Evolutionary conservation across 23 tunicate species (phyloP), one percentile per base, ranked within the genome.

Genomic region (Ciona savignyi): DNA sequence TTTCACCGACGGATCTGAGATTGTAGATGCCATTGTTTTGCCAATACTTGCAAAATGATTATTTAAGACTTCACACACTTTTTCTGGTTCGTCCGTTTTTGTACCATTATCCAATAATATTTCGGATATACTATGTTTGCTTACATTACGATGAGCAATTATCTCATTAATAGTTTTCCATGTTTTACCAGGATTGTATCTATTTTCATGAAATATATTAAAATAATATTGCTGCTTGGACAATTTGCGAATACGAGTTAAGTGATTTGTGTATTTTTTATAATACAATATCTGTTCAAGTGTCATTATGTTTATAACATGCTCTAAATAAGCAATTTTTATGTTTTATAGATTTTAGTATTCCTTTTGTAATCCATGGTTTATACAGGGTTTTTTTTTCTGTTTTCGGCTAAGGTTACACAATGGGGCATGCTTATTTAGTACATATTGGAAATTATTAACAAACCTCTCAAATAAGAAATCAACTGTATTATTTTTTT

Each of bases 321-420:
- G n/a, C n/a, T 20, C 61, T 49, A 49, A 15, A 49, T 15, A 49
- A 20, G 15, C 20, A 15, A 20, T 49, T 49, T 49, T 49, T 49
- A 49, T 49, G 61, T 49, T 49, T 49, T 49, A 49, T 49, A 49
- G 61, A 49, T 49, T 49, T 49, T 49, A 49, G 61, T 15, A 49
- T 49, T 15, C 61, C 61, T 20, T 49, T 49, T 15, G 61, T 49
- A 20, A 49, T 49, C 61, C 61, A 49, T 15, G 61, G 61, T 20
- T 49, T n/a, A n/a, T n/a, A n/a, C n/a, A n/a, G n/a, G n/a, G n/a
- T n/a, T n/a, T 49, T 49, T 15, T 20, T 20, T 49, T 49, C 20
- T 20, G 61, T 20, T 20, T 49, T 49, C 61, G 15, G 61, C 20
- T 15, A 15, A 15, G 61, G 15, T 15, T 15, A 15, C 20, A 15